Base-by-base conservation (phyloP, 2,797 vertebrate species). In the Acanthurus leucopareius region DNA sequence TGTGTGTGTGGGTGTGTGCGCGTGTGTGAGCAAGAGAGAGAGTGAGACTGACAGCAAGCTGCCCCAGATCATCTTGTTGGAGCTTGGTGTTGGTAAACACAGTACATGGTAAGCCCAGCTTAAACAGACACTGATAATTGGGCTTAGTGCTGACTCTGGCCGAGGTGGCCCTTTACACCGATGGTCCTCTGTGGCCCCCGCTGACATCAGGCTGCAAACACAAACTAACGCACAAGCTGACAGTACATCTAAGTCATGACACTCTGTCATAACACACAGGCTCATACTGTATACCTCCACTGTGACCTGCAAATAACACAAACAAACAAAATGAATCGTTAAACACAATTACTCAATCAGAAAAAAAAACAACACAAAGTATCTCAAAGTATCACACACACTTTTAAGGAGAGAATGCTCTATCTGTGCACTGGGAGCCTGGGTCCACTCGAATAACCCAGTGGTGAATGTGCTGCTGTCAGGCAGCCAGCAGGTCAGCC, bases 21-120 rank as follows among this genome's bases (percentile, higher is more conserved):
- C 45, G 20, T 62, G 57, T 51, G 49, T 69, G 73, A 67, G 10
- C 61, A 35, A 35, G 6, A 35, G 32, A 7, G 32, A 35, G 32
- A 35, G 32, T 35, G 32, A 77, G 77, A 75, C 54, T 48, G 82
- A 81, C 85, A 79, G 84, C 80, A 64, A 77, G 89, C 88, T 70
- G 85, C 79, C 82, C 82, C 85, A 82, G 89, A 93, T 93, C 90
- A 91, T 91, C 86, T 86, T 73, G 88, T 82, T 75, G 85, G 78
- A 86, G 84, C 88, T 67, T 40, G 75, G 54, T 91, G 94, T 94
- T 92, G 83, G 91, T 94, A 92, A 94, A 94, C 92, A 92, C 80
- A 76, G 81, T 56, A 75, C 90, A 86, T 19, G 73, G 56, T 93
- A 94, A 95, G 88, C 91, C 80, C 52, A 20, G 80, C 85, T 91